Conservation (phyloP, 1,140 invertebrate genomes). For the Eurosta solidaginis region DNA sequence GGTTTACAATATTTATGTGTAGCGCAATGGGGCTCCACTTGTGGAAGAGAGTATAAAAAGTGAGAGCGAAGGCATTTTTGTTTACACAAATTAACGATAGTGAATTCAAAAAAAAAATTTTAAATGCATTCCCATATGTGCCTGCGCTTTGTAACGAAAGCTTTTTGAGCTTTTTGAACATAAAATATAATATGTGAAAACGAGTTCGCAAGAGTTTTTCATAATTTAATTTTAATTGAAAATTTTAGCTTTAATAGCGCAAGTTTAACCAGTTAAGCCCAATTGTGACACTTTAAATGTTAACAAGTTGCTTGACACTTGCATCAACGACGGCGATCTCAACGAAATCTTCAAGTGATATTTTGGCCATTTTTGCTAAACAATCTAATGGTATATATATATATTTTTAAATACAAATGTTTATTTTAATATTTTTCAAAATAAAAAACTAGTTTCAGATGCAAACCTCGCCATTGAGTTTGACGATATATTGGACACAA, state of each 20-base stretch:
- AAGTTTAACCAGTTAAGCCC: neutral
- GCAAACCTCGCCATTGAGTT: neutral
- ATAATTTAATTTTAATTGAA: too few relatives aligned
- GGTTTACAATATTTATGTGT: too few relatives aligned
- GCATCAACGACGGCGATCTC: constrained; percentile 13
- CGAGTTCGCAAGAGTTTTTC: too few relatives aligned
- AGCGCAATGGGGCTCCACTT: neutral
- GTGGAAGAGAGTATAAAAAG: neutral
- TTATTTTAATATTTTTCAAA: neutral
- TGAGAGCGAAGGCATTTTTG: neutral
- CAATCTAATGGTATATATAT: neutral
- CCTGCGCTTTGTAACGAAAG: too few relatives aligned
- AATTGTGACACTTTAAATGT: neutral
- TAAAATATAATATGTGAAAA: too few relatives aligned
- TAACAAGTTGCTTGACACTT: neutral
- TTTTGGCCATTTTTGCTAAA: neutral
- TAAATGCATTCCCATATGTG: too few relatives aligned
- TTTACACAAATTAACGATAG: constrained; percentile 13
- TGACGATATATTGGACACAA: constrained; percentile 28
- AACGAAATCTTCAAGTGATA: neutral
- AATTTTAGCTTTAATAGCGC: too few relatives aligned
- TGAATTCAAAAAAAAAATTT: neutral
- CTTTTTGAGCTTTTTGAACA: too few relatives aligned
- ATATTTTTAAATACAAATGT: too few relatives aligned
- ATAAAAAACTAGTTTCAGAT: neutral